Evolutionary conservation across 2,888 invertebrate species (phyloP).

Genomic region (Lamellibrachia columna): DNA sequence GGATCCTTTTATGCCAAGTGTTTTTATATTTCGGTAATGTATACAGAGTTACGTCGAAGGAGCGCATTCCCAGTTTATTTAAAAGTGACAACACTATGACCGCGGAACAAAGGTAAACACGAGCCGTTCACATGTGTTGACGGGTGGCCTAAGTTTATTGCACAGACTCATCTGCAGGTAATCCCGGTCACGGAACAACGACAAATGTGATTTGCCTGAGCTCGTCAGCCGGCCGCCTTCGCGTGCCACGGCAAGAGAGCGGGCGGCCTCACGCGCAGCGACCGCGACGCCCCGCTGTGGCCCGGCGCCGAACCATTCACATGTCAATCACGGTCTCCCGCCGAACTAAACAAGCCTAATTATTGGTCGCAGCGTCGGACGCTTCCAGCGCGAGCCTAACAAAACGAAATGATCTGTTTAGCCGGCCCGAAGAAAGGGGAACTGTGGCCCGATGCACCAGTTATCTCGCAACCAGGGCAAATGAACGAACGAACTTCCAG

Average conservation of each 20-base stretch:
- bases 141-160: background rate
- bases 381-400: background rate
- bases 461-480: background rate
- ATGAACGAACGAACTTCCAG: background rate
- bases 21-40: no score
- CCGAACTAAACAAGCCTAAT: background rate
- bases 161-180: background rate
- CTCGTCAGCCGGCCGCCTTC: background rate
- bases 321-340: background rate
- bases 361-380: background rate
- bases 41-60: no score
- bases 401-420: background rate
- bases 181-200: background rate
- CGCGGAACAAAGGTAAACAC: background rate
- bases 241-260: background rate
- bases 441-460: background rate
- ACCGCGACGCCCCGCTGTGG: conserved; percentile 16
- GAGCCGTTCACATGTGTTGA: background rate
- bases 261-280: background rate
- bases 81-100: background rate
- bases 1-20: no score
- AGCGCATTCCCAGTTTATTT: no score
- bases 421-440: background rate
- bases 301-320: background rate
- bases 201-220: background rate